Conservation (phyloP, 2,888 invertebrate genomes). For the Dasysyrphus tricinctus region DNA sequence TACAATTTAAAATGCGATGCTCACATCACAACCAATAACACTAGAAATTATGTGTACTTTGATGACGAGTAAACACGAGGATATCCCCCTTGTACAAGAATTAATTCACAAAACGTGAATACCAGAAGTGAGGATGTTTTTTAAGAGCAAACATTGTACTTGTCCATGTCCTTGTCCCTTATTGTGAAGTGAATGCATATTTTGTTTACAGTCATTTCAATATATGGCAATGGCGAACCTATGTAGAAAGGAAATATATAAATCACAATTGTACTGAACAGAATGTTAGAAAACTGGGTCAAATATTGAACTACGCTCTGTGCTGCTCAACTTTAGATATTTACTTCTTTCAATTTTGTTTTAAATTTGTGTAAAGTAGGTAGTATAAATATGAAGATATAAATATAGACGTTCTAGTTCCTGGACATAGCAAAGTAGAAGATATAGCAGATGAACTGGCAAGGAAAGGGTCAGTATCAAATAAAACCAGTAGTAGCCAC, state of each 20-base stretch:
- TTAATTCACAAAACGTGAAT: slow-evolving; percentile 55
- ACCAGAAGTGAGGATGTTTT: slow-evolving; percentile 43
- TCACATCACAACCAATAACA: slow-evolving; percentile 56
- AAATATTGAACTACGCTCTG: slow-evolving; percentile 7
- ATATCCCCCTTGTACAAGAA: slow-evolving; percentile 37
- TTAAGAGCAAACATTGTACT: slow-evolving; percentile 5
- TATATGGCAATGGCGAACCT: slow-evolving; percentile 15
- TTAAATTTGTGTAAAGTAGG: too few relatives aligned
- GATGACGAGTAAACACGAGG: slow-evolving; percentile 35
- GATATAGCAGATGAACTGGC: too few relatives aligned
- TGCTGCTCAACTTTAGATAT: background rate
- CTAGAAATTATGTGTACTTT: slow-evolving; percentile 62
- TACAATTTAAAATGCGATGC: slow-evolving; percentile 57
- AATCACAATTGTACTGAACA: slow-evolving; percentile 7
- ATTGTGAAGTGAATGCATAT: slow-evolving; percentile 29
- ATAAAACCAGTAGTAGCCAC: too few relatives aligned
- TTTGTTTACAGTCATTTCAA: slow-evolving; percentile 46
- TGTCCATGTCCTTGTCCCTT: background rate
- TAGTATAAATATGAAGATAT: too few relatives aligned
- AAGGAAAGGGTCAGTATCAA: too few relatives aligned
- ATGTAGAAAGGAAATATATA: slow-evolving; percentile 28
- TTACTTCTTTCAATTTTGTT: too few relatives aligned
- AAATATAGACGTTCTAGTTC: too few relatives aligned
- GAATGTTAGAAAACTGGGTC: slow-evolving; percentile 35
- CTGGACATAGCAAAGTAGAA: too few relatives aligned